Conservation (phyloP, 2,797 vertebrate genomes). For the Hydrolagus colliei region DNA sequence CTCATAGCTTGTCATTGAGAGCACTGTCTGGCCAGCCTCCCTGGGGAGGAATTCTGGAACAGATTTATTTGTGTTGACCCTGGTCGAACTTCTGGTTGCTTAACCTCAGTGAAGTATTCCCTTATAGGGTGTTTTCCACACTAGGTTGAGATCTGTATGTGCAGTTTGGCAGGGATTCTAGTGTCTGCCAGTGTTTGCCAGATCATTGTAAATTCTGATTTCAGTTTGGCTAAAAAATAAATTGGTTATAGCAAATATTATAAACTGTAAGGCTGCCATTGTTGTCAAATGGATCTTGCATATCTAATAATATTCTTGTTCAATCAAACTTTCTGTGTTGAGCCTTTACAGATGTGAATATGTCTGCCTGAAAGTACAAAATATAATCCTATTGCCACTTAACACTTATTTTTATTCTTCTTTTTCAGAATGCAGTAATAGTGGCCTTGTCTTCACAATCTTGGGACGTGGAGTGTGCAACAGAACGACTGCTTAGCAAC, state of each 20-base stretch:
- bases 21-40: too few species aligned
- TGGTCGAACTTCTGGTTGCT: neutral
- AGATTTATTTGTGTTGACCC: neutral
- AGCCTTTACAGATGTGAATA: neutral
- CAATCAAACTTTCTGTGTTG: neutral
- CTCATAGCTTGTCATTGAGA: too few species aligned
- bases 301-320: neutral
- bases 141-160: neutral
- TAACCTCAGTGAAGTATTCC: neutral
- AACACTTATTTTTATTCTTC: conserved; percentile 38
- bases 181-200: neutral
- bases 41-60: neutral
- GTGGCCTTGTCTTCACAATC: conserved; percentile 98
- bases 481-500: conserved; percentile 96
- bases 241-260: neutral
- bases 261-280: neutral
- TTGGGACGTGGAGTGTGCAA: conserved; percentile 96
- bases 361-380: neutral
- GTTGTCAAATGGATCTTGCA: neutral
- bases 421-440: conserved; percentile 93
- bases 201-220: neutral
- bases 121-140: neutral
- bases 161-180: neutral
- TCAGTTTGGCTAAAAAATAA: neutral
- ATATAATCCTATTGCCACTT: neutral